A percentile compares a stretch with the other conserved stretches of the same genome.
phyloP scores from a whole-genome alignment of 2,888 invertebrate genomes.

The Platycheirus albimanus region DNA sequence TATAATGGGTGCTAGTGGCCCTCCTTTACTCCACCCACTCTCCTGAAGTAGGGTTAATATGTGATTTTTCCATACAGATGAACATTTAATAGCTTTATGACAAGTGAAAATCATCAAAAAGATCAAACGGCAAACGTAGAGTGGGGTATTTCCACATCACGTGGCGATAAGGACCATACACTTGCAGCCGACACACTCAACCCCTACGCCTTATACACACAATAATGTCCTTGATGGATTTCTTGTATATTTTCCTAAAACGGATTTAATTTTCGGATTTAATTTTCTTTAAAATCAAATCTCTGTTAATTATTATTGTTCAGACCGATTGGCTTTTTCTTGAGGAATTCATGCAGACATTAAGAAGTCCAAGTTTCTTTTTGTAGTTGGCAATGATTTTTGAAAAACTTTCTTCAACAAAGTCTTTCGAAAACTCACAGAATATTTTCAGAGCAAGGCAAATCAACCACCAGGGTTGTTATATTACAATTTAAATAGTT shows the following conservation, averaged over 20 bases:
- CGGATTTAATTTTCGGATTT: too few relatives aligned
- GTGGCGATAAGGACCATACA: slow-evolving; percentile 68
- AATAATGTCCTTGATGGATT: too few relatives aligned
- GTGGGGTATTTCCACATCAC: slow-evolving; percentile 67
- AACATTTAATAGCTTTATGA: slow-evolving; percentile 74
- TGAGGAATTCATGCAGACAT: not conserved
- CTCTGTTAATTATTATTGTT: not conserved
- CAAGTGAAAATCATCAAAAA: slow-evolving; percentile 74
- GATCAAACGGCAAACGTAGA: slow-evolving; percentile 60
- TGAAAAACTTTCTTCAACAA: not conserved
- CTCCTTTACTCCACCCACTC: slow-evolving; percentile 20
- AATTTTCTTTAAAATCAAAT: slow-evolving; percentile 26
- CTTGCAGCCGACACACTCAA: slow-evolving; percentile 33
- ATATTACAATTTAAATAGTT: too few relatives aligned
- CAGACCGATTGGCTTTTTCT: not conserved
- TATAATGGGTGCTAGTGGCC: slow-evolving; percentile 1
- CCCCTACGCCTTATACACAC: too few relatives aligned
- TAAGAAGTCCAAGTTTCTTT: too few relatives aligned
- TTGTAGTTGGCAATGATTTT: too few relatives aligned
- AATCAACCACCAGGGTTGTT: too few relatives aligned
- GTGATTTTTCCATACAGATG: slow-evolving; percentile 74
- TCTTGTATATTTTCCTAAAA: too few relatives aligned
- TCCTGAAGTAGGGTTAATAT: slow-evolving; percentile 59
- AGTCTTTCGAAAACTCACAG: slow-evolving; percentile 12
- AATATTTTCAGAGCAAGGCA: not conserved